Base-by-base conservation (phyloP, 2,113 vertebrate species). In the Pseudopipra pipra region DNA sequence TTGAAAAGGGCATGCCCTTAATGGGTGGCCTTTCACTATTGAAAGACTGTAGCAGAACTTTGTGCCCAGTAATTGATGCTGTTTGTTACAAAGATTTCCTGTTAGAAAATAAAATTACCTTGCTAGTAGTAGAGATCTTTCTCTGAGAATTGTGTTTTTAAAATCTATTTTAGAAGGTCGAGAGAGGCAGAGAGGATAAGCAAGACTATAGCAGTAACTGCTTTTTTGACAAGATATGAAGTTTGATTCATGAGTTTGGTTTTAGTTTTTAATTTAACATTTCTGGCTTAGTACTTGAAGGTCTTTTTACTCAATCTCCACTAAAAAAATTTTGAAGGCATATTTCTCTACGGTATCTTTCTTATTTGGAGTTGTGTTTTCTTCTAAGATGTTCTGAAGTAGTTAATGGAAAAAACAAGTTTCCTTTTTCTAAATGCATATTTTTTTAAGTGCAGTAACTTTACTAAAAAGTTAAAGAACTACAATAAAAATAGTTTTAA, bases 191-290 rank as follows among this genome's bases (percentile, higher is more conserved):
- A 58, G 39, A 59, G 11, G n/a, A 61, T 79, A 70, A 87, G n/a
- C 25, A 86, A 81, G 68, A 39, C 47, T 47, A 24, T 25, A 37
- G 12, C 51, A 61, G 14, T 73, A 70, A 58, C 31, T 74, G 21
- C 11, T 25, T 74, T 92, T 74, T 84, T 66, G 30, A 75, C 35
- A 59, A 43, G 72, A 37, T 23, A 23, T 33, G 20, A 66, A 47
- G 46, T 58, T 66, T 91, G 71, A 72, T 58, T 93, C 14, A 41
- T 70, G n/a, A 46, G n/a, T 79, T 92, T 62, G 39, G 47, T 95
- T 73, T 56, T 80, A 10, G 51, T 55, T 94, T 93, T 95, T 88
- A 79, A 61, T 92, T 89, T 84, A 94, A 77, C n/a, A 20, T 81
- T 89, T 96, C 87, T 89, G 54, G 56, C 83, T 93, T 96, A 66